Evolutionary conservation across 2,797 vertebrate species (phyloP).

Genomic region (Dryobates pubescens): DNA sequence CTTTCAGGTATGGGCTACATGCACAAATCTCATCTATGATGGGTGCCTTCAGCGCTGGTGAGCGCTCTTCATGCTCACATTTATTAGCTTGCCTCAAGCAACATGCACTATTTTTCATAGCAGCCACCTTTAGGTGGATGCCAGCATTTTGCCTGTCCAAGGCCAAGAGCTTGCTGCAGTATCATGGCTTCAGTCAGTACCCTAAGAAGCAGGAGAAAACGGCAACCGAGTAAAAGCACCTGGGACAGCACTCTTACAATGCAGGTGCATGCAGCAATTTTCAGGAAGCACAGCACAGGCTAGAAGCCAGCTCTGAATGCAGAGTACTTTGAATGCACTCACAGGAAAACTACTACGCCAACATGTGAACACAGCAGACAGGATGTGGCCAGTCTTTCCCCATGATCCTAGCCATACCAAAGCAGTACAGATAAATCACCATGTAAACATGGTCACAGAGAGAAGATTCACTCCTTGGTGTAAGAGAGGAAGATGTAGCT

Average conservation of each 20-base stretch:
- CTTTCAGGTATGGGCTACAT: background rate
- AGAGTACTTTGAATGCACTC: background rate
- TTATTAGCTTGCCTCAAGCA: background rate
- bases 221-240: background rate
- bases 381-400: background rate
- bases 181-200: background rate
- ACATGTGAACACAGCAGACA: background rate
- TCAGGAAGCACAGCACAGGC: background rate
- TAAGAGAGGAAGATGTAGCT: background rate
- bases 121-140: background rate
- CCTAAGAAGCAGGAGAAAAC: background rate
- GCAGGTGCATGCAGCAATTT: background rate
- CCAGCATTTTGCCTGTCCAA: background rate
- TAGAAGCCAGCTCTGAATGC: accelerated
- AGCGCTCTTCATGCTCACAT: background rate
- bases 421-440: background rate
- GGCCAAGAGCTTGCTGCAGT: background rate
- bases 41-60: background rate
- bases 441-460: background rate
- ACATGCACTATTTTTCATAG: background rate
- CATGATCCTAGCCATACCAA: background rate
- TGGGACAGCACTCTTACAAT: background rate
- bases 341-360: background rate
- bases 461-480: background rate
- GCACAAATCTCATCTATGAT: background rate